A percentile compares a stretch with the other conserved stretches of the same genome.
phyloP scores from a whole-genome alignment of 2,113 vertebrate genomes.

The Alethe diademata region DNA sequence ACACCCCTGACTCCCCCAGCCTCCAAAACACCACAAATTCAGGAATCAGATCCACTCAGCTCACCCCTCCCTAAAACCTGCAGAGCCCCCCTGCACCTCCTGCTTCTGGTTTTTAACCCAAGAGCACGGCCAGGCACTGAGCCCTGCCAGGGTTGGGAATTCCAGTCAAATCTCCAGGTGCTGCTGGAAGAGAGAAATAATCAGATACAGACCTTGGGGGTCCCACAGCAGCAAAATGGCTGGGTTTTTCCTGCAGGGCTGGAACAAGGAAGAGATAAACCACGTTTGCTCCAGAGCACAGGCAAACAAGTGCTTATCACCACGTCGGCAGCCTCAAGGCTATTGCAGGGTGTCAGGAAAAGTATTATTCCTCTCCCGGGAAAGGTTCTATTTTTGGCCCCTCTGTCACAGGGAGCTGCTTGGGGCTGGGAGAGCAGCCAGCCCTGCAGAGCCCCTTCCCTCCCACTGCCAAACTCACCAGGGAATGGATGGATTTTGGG shows the following conservation, averaged over 20 bases:
- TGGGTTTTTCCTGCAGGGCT: neutral
- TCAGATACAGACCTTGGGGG: constrained; percentile 3
- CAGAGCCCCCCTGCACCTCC: neutral
- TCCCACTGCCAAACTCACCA: fast-evolving
- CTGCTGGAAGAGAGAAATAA: neutral
- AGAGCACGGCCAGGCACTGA: fast-evolving
- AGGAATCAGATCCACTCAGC: fast-evolving
- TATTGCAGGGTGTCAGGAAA: neutral
- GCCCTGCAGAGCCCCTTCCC: neutral
- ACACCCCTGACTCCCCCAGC: neutral
- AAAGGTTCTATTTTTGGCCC: neutral
- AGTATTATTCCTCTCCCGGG: neutral
- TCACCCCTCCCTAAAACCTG: fast-evolving
- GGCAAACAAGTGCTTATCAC: constrained; percentile 30
- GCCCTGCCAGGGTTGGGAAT: neutral
- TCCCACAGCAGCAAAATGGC: neutral
- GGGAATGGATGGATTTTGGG: fast-evolving
- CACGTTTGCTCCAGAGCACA: neutral
- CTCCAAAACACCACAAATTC: fast-evolving
- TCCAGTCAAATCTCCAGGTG: neutral
- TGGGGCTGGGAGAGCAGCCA: neutral
- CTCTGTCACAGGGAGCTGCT: neutral
- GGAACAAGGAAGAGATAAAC: constrained; percentile 48
- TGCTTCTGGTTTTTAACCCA: neutral
- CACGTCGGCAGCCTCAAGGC: neutral